Conservation (phyloP, 1,140 invertebrate genomes). For the Pemphigus obesinymphae region DNA sequence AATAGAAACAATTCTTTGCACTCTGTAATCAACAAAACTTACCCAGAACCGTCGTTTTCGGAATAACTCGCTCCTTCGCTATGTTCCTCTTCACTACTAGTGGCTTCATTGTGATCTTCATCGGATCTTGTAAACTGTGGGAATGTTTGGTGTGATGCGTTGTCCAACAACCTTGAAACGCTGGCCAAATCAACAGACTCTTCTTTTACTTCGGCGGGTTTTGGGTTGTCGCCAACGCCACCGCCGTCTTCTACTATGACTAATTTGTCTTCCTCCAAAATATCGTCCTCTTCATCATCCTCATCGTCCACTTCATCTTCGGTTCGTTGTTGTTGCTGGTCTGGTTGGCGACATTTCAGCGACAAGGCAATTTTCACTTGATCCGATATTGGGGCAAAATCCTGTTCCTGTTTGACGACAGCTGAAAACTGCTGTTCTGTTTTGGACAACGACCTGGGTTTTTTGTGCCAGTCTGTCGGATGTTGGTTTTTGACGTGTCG, state of each 20-base stretch:
- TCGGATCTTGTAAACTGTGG: conserved; percentile 52
- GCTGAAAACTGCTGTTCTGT: not conserved
- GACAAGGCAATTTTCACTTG: conserved; percentile 75
- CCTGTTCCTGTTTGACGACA: not conserved
- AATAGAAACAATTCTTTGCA: not conserved
- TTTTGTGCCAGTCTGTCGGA: conserved; percentile 77
- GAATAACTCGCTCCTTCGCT: conserved; percentile 21
- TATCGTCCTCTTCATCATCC: conserved; percentile 43
- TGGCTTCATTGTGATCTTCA: conserved; percentile 49
- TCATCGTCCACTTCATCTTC: conserved; percentile 38
- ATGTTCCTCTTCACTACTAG: conserved; percentile 55
- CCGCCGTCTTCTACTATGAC: conserved; percentile 51
- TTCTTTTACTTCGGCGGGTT: conserved; percentile 66
- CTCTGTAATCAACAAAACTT: not conserved
- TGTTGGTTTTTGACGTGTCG: conserved; percentile 90
- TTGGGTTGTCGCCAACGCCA: conserved; percentile 62
- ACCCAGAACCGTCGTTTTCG: conserved; percentile 21
- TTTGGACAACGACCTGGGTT: conserved; percentile 53
- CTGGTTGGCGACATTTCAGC: conserved; percentile 64
- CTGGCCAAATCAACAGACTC: conserved; percentile 62
- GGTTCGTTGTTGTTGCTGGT: conserved; percentile 39
- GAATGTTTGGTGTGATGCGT: conserved; percentile 70
- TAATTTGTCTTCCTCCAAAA: conserved; percentile 51
- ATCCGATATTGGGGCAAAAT: conserved; percentile 55
- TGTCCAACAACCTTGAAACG: conserved; percentile 71